Evolutionary conservation across 2,888 invertebrate genomes (phyloP), one percentile per base, ranked within the genome.

Genomic region (Tanypteryx hageni): DNA sequence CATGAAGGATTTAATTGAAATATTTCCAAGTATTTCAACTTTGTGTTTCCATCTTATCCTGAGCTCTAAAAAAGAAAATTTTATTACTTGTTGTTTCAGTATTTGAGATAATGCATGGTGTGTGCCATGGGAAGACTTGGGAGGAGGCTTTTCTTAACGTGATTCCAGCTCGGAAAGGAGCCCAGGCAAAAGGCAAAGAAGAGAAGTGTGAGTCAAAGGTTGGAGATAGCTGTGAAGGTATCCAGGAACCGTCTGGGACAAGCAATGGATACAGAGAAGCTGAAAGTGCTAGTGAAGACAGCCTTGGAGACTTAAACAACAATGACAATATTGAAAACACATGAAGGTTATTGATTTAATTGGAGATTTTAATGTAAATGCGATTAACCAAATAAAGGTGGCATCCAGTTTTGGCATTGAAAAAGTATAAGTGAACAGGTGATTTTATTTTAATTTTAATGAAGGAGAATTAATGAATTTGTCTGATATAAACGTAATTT

Each of bases 111-210:
- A 95, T 98, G 89, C 95, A 98, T 58, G 96, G 96, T 94, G 96
- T 98, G 10, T 96, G 97, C n/a, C 97, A 97, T 95, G 98, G 98
- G 4, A 96, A 96, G 94, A 95, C 96, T 0, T 99, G 98, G 97
- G 97, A 97, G 94, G 97, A 98, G 92, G 96, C 98, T 0, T 96
- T 98, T 93, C 95, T 98, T 93, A 95, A 96, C 94, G 97, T 97
- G 5, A 95, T 99, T 93, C 98, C 99, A 3, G 95, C 96, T 94
- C 96, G 98, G 86, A 98, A 98, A 95, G 97, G 97, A 58, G 97
- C 97, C 44, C 92, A 61, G 31, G 92, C 92, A 58, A 94, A 93
- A 92, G 10, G 16, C 84, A 82, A 44, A 44, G 18, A 31, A 81
- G 18, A n/a, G 22, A 22, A 11, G 9, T 9, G n/a, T 3, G 68